phyloP scores from a whole-genome alignment of 2,113 vertebrate species.

The Speoplatyrhinus poulsoni region DNA sequence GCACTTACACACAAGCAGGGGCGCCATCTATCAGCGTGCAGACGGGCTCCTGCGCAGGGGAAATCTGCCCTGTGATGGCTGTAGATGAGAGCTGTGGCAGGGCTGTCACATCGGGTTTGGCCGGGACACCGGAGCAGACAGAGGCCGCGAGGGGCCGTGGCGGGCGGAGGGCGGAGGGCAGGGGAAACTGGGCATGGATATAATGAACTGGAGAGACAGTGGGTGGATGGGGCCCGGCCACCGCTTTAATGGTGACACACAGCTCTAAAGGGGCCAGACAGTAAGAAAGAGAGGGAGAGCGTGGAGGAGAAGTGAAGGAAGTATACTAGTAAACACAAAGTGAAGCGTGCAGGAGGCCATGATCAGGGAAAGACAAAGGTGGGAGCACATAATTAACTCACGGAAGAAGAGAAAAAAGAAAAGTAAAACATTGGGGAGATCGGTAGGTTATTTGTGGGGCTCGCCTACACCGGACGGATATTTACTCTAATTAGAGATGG shows the following conservation, averaged over 20 bases:
- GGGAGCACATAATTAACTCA: constrained; percentile 4
- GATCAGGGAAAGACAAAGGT: not conserved
- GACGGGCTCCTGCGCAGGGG: constrained; percentile 46
- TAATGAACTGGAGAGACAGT: constrained; percentile 63
- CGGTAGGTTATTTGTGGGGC: constrained; percentile 9
- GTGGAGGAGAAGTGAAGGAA: not conserved
- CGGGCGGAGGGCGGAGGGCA: constrained; percentile 30
- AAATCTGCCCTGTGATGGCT: constrained; percentile 72
- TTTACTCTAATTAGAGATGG: constrained; percentile 67
- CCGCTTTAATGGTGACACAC: constrained; percentile 35
- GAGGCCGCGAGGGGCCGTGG: constrained; percentile 18
- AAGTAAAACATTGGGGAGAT: constrained; percentile 31
- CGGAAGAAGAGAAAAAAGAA: constrained; percentile 13
- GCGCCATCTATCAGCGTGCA: constrained; percentile 64
- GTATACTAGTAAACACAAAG: not conserved
- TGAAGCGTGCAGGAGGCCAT: too few relatives aligned
- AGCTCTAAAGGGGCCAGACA: not conserved
- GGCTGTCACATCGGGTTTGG: constrained; percentile 70
- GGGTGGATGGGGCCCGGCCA: constrained; percentile 47
- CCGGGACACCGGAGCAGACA: constrained; percentile 38
- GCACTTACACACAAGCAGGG: constrained; percentile 37
- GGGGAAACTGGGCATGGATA: constrained; percentile 44
- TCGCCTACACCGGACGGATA: constrained; percentile 55
- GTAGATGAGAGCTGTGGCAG: constrained; percentile 66
- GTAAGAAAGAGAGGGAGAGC: not conserved